Evolutionary conservation across 1,140 invertebrate genomes (phyloP).

Genomic region (Drosophila simulans): DNA sequence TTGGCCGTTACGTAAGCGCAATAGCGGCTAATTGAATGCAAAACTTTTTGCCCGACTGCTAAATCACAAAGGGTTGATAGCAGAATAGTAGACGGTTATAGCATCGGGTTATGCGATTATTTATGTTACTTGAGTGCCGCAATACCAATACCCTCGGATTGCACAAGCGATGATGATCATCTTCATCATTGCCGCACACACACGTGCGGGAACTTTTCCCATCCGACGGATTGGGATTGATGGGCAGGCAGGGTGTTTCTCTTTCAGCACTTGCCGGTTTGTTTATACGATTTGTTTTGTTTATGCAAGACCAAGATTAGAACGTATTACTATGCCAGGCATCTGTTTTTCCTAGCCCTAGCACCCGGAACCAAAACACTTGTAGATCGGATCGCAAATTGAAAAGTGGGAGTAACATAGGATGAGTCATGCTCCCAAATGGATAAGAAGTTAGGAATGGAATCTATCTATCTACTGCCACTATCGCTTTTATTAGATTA

Average conservation of each 20-base stretch:
- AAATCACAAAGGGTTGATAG: slow-evolving; percentile 35
- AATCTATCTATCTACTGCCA: not conserved
- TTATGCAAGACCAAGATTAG: slow-evolving; percentile 39
- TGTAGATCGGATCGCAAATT: not conserved
- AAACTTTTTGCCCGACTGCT: slow-evolving; percentile 6
- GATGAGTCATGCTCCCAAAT: slow-evolving; percentile 14
- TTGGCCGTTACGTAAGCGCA: slow-evolving; percentile 20
- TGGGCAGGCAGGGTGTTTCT: not conserved
- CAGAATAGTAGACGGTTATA: slow-evolving; percentile 2
- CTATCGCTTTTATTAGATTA: not conserved
- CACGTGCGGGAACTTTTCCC: slow-evolving; percentile 21
- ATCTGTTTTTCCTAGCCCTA: slow-evolving; percentile 19
- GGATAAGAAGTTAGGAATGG: slow-evolving; percentile 2
- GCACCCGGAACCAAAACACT: slow-evolving; percentile 13
- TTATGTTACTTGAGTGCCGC: slow-evolving; percentile 14
- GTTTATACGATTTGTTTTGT: slow-evolving; percentile 33
- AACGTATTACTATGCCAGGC: slow-evolving; percentile 24
- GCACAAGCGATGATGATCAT: slow-evolving; percentile 7
- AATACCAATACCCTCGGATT: slow-evolving; percentile 6
- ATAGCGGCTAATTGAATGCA: slow-evolving; percentile 32
- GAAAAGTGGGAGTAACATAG: slow-evolving; percentile 2
- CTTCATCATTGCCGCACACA: not conserved
- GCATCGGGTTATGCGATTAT: slow-evolving; percentile 33
- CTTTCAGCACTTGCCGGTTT: slow-evolving; percentile 21
- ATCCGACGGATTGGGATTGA: slow-evolving; percentile 8